Percentiles rank a stretch among this genome's conserved stretches.
Evolutionary conservation across 2,888 invertebrate genomes (phyloP).

Genomic region (Melinopterus prodromus): DNA sequence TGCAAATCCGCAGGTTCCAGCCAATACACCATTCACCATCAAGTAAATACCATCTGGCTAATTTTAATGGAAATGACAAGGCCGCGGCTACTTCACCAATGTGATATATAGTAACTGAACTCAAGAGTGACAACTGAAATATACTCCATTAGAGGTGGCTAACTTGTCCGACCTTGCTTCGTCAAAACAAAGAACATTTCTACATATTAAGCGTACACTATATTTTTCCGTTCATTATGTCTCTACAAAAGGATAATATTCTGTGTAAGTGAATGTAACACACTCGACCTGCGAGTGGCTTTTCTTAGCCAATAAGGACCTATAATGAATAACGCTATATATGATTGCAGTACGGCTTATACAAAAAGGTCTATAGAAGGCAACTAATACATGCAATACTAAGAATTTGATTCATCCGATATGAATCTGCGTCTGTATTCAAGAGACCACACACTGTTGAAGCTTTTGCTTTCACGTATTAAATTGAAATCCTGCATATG

Average conservation of each 20-base stretch:
- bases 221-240: neutral
- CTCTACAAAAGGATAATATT: neutral
- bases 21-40: neutral
- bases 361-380: neutral
- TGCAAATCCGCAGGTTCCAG: neutral
- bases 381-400: neutral
- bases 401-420: neutral
- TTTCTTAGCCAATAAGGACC: neutral
- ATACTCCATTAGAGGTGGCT: neutral
- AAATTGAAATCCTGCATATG: neutral
- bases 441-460: neutral
- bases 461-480: neutral
- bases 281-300: neutral
- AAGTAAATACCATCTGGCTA: neutral
- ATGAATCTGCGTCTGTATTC: neutral
- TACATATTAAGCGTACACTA: neutral
- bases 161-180: neutral
- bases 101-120: neutral
- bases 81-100: neutral
- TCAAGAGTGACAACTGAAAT: neutral
- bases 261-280: neutral
- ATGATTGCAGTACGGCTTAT: neutral
- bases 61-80: neutral
- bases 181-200: slow-evolving; percentile 4
- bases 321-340: neutral